Conservation (phyloP, 2,113 vertebrate genomes). For the Polyodon spathula region DNA sequence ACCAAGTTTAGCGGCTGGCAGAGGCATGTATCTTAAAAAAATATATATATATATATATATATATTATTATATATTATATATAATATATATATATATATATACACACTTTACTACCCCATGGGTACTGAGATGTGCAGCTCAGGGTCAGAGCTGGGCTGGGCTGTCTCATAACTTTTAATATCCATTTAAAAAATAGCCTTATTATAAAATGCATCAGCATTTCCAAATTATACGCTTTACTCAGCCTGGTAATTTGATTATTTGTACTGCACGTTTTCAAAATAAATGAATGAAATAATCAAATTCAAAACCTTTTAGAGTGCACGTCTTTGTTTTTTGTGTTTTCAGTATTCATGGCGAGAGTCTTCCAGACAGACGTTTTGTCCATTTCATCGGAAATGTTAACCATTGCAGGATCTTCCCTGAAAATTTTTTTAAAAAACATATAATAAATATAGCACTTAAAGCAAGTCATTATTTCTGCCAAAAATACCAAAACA, state of each 20-base stretch:
- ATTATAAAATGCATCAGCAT: too few relatives aligned
- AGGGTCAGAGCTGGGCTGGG: too few relatives aligned
- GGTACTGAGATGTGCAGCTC: too few relatives aligned
- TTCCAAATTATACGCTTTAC: neutral
- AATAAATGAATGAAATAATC: neutral
- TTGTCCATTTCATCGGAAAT: constrained; percentile 98
- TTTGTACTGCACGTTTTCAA: constrained; percentile 24
- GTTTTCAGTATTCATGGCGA: constrained; percentile 64
- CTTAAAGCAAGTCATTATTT: constrained; percentile 21
- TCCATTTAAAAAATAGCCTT: too few relatives aligned
- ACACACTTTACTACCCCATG: too few relatives aligned
- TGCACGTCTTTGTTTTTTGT: constrained; percentile 71
- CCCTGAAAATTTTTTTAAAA: constrained; percentile 70
- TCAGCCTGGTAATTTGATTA: constrained; percentile 36
- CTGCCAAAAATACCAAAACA: constrained; percentile 16
- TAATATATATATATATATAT: too few relatives aligned
- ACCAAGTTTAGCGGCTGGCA: too few relatives aligned
- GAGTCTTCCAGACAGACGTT: constrained; percentile 83
- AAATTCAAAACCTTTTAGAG: constrained; percentile 80
- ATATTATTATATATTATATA: too few relatives aligned
- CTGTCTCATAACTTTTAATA: too few relatives aligned
- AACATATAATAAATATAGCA: constrained; percentile 21
- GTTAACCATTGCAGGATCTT: constrained; percentile 88
- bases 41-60: too few relatives aligned
- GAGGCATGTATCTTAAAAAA: too few relatives aligned